A percentile compares a stretch with the other conserved stretches of the same genome.
These are phyloP conservation scores for Mastacembelus armatus DNA, from an alignment of 2,797 vertebrate genomes.

Conservation along the genomic window DNA sequence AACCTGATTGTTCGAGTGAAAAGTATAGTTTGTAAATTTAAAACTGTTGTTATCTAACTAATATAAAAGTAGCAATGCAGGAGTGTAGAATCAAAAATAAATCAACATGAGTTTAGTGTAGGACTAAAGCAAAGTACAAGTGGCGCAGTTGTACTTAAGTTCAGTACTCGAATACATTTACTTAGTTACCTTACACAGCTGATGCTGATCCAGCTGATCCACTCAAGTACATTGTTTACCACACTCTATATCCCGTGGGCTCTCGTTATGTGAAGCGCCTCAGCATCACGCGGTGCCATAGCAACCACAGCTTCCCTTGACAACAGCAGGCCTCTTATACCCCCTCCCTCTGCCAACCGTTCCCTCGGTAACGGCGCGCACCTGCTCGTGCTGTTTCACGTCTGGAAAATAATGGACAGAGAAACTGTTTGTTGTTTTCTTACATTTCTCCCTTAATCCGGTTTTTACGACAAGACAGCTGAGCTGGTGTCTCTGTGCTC, in stretches of 20 bases:
- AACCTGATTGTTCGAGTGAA: no score
- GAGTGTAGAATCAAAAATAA: no score
- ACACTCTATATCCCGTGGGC: conserved; percentile 56
- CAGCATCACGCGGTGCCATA: conserved; percentile 69
- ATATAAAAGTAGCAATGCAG: no score
- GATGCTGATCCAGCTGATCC: background rate
- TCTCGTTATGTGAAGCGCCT: conserved; percentile 61
- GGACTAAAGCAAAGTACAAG: background rate
- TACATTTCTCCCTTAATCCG: background rate
- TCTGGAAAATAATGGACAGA: conserved; percentile 43
- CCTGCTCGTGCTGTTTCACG: conserved; percentile 48
- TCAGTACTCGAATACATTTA: background rate
- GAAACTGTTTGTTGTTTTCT: background rate
- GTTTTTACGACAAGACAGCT: background rate
- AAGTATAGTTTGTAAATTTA: no score
- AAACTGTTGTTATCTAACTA: no score
- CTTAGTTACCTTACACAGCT: background rate
- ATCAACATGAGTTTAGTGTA: no score
- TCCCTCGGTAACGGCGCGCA: conserved; percentile 71
- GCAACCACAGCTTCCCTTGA: conserved; percentile 83
- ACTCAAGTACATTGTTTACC: background rate
- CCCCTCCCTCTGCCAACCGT: conserved; percentile 58
- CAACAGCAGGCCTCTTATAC: conserved; percentile 67
- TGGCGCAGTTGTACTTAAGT: background rate
- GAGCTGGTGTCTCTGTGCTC: background rate